Conservation (phyloP, 2,888 invertebrate genomes). For the Eupithecia inturbata region DNA sequence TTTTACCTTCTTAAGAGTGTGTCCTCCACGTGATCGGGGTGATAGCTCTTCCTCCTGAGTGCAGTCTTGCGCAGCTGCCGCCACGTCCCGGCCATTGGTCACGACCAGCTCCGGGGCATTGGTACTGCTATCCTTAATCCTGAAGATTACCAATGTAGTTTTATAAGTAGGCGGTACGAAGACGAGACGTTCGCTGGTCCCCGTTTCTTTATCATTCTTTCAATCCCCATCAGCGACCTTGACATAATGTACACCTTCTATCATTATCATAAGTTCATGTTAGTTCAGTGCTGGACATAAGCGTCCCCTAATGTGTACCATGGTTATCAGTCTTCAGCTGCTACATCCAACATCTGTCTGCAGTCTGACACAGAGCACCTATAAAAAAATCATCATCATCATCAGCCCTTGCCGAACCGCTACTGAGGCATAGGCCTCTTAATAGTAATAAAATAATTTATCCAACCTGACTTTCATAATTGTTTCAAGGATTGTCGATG, state of each 20-base stretch:
- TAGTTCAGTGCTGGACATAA: too few species aligned
- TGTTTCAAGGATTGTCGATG: too few species aligned
- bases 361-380: neutral
- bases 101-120: slow-evolving; percentile 50
- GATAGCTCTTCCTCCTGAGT: slow-evolving; percentile 57
- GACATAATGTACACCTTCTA: too few species aligned
- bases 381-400: neutral
- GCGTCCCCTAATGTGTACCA: neutral
- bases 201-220: neutral
- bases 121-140: slow-evolving; percentile 44
- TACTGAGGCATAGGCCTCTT: neutral
- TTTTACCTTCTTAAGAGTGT: slow-evolving; percentile 64
- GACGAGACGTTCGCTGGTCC: neutral
- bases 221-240: neutral
- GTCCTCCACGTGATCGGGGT: slow-evolving; percentile 54
- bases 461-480: too few species aligned
- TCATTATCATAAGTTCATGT: too few species aligned
- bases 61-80: slow-evolving; percentile 54
- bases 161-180: neutral
- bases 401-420: neutral
- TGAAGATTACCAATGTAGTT: slow-evolving; percentile 1
- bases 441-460: too few species aligned
- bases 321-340: neutral
- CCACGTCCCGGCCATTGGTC: slow-evolving; percentile 71
- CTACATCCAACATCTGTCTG: neutral